Evolutionary conservation across 2,797 vertebrate genomes (phyloP).

Genomic region (Lacerta viridis): DNA sequence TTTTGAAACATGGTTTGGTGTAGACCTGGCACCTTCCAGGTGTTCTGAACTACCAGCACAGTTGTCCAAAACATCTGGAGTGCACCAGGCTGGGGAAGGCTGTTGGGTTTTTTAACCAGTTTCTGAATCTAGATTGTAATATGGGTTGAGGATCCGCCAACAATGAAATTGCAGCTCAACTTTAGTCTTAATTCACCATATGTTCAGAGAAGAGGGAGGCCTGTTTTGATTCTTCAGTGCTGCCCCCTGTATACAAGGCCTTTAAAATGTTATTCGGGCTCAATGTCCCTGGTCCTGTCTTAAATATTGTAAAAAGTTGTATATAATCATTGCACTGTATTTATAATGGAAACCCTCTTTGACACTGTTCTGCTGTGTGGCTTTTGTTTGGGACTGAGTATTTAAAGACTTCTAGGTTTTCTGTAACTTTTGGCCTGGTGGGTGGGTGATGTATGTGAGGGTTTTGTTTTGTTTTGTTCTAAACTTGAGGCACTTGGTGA

Average conservation of each 20-base stretch:
- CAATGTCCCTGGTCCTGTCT: neutral
- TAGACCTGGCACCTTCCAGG: neutral
- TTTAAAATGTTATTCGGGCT: neutral
- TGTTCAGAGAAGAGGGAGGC: too few relatives aligned
- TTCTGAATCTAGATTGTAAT: constrained; percentile 3
- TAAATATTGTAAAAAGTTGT: constrained; percentile 30
- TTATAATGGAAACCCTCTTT: constrained; percentile 51
- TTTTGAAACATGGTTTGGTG: constrained; percentile 16
- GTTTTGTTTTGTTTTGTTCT: neutral
- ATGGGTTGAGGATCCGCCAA: neutral
- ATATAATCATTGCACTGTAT: constrained; percentile 73
- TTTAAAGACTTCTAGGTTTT: constrained; percentile 63
- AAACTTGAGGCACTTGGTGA: constrained; percentile 55
- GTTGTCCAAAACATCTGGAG: too few relatives aligned
- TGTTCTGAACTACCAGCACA: too few relatives aligned
- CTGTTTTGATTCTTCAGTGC: neutral
- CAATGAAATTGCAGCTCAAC: constrained; percentile 18
- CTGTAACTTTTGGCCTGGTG: constrained; percentile 26
- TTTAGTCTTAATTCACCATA: constrained; percentile 10
- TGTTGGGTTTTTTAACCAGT: neutral
- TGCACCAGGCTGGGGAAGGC: too few relatives aligned
- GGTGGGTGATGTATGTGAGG: constrained; percentile 32
- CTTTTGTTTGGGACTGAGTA: constrained; percentile 23
- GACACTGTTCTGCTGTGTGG: neutral
- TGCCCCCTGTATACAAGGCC: neutral